These are phyloP conservation scores for Ophiothrix spiculata DNA, from an alignment of 35 echinoderm and acorn worm genomes.

Conservation along the genomic window DNA sequence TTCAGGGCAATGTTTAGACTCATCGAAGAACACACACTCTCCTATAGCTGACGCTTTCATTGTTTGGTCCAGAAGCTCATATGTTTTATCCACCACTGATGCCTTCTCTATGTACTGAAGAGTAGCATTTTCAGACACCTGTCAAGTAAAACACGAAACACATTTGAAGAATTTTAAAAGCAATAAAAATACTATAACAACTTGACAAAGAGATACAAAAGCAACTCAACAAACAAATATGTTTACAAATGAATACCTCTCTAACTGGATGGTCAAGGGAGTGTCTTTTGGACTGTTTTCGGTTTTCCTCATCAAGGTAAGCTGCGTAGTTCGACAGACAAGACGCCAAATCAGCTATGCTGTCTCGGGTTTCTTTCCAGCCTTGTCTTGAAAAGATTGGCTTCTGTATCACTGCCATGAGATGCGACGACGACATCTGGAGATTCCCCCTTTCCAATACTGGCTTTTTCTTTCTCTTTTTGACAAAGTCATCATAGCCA, in stretches of 20 bases:
- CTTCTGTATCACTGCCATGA: not conserved
- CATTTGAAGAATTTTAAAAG: not conserved
- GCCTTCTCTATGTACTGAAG: not conserved
- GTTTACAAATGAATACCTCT: not conserved
- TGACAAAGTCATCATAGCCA: conserved; percentile 22
- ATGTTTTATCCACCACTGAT: conserved; percentile 13
- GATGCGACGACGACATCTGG: not conserved
- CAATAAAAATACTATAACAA: not conserved
- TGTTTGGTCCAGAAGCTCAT: not conserved
- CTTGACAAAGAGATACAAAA: not conserved
- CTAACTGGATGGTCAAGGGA: conserved; percentile 28
- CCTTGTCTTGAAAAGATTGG: not conserved
- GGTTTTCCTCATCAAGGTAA: not conserved
- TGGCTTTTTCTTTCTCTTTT: not conserved
- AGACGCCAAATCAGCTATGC: not conserved
- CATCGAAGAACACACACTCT: conserved; percentile 7
- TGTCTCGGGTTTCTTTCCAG: not conserved
- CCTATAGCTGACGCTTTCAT: conserved; percentile 4
- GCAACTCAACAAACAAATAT: not conserved
- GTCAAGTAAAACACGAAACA: not conserved
- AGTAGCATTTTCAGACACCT: not conserved
- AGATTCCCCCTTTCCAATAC: not conserved
- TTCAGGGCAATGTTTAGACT: not conserved
- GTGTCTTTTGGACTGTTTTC: not conserved
- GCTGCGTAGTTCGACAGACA: not conserved